Evolutionary conservation across 1,140 invertebrate genomes (phyloP).

Genomic region (Drosophila melanica): DNA sequence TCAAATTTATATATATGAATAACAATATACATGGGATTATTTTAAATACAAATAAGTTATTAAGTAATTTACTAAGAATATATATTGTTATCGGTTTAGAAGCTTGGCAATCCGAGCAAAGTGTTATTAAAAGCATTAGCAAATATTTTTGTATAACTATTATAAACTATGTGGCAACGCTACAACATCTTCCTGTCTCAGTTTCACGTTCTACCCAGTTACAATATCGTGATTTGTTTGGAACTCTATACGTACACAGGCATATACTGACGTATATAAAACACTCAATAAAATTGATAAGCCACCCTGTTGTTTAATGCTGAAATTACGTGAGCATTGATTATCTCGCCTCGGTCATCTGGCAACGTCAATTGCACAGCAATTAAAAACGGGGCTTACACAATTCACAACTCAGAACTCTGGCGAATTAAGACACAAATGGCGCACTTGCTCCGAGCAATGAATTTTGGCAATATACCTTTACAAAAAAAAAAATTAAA

Average conservation of each 20-base stretch:
- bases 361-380: conserved; percentile 43
- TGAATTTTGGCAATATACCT: conserved; percentile 15
- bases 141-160: neutral
- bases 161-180: neutral
- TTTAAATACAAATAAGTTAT: neutral
- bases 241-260: neutral
- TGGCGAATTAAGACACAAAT: conserved; percentile 38
- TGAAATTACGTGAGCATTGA: conserved; percentile 18
- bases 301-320: neutral
- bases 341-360: conserved; percentile 31
- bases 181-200: neutral
- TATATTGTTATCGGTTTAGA: no score
- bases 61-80: neutral
- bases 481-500: neutral
- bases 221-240: neutral
- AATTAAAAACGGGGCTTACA: conserved; percentile 21
- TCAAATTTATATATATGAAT: no score
- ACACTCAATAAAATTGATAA: conserved; percentile 24
- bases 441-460: conserved; percentile 53
- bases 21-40: neutral
- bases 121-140: neutral
- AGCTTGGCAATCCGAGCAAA: neutral
- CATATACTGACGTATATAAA: neutral
- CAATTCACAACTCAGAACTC: conserved; percentile 26
- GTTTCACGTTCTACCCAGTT: neutral